These are phyloP conservation scores for Anodontia alba DNA, from an alignment of 2,888 invertebrate genomes.

Conservation along the genomic window DNA sequence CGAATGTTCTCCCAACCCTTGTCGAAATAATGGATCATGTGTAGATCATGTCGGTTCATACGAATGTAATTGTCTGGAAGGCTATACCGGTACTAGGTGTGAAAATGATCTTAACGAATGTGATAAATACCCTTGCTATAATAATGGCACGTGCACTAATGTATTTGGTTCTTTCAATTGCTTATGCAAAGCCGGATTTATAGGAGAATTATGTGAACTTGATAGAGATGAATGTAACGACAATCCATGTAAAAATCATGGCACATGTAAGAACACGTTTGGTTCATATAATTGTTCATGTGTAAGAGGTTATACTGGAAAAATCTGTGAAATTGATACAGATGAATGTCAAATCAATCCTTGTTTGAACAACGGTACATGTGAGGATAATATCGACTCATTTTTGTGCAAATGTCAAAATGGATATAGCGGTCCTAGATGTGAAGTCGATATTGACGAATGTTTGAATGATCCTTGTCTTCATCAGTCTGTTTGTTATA, in stretches of 20 bases:
- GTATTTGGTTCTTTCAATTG: neutral
- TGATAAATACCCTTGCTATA: neutral
- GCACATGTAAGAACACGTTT: neutral
- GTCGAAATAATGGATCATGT: neutral
- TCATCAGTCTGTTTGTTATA: slow-evolving; percentile 20
- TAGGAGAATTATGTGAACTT: neutral
- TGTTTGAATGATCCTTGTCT: neutral
- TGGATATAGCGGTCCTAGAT: neutral
- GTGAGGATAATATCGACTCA: neutral
- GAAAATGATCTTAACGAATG: neutral
- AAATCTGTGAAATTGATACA: neutral
- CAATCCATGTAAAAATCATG: neutral
- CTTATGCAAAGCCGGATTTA: neutral
- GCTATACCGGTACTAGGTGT: neutral
- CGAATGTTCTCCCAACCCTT: neutral
- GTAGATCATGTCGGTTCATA: neutral
- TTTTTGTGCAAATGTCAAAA: neutral
- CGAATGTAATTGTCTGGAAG: neutral
- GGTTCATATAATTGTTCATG: neutral
- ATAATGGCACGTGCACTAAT: neutral
- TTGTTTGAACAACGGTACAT: neutral
- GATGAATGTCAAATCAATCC: neutral
- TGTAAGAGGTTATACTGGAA: neutral
- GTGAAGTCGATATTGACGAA: neutral
- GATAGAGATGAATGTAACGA: neutral